Conservation (phyloP, 2,888 invertebrate genomes). For the Vanessa cardui region DNA sequence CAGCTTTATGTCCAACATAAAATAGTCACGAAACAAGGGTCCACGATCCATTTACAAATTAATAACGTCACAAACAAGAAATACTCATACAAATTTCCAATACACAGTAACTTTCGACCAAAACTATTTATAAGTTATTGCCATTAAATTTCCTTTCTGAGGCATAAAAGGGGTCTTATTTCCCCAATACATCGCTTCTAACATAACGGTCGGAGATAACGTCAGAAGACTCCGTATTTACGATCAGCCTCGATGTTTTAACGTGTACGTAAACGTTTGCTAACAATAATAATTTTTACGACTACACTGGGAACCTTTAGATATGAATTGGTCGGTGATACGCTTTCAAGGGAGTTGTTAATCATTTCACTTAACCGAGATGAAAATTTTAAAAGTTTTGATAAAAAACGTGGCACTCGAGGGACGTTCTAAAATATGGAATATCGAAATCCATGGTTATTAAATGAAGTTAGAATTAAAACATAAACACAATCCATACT, state of each 20-base stretch:
- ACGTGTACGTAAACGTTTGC: slow-evolving; percentile 48
- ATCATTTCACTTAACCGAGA: background rate
- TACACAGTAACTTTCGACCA: slow-evolving; percentile 37
- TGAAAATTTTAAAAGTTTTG: background rate
- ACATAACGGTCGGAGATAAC: slow-evolving; percentile 54
- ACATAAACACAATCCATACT: too few relatives aligned
- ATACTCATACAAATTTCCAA: slow-evolving; percentile 31
- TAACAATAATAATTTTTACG: slow-evolving; percentile 46
- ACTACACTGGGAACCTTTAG: slow-evolving; percentile 33
- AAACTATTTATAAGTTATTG: slow-evolving; percentile 51
- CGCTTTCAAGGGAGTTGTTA: slow-evolving; percentile 1
- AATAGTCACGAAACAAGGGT: background rate
- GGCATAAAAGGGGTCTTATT: slow-evolving; percentile 67
- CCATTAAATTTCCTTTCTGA: slow-evolving; percentile 59
- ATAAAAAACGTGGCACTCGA: too few relatives aligned
- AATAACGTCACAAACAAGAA: slow-evolving; percentile 21
- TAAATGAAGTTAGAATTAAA: too few relatives aligned
- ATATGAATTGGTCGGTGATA: slow-evolving; percentile 29
- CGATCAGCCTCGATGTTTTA: slow-evolving; percentile 50
- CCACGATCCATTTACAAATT: slow-evolving; percentile 3
- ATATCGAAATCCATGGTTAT: too few relatives aligned
- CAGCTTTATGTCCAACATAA: background rate
- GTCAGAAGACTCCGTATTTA: slow-evolving; percentile 60
- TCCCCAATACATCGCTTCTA: slow-evolving; percentile 62
- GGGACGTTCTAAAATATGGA: too few relatives aligned